Base-by-base conservation (phyloP, 2,113 vertebrate species). In the Lophotis ruficrista region DNA sequence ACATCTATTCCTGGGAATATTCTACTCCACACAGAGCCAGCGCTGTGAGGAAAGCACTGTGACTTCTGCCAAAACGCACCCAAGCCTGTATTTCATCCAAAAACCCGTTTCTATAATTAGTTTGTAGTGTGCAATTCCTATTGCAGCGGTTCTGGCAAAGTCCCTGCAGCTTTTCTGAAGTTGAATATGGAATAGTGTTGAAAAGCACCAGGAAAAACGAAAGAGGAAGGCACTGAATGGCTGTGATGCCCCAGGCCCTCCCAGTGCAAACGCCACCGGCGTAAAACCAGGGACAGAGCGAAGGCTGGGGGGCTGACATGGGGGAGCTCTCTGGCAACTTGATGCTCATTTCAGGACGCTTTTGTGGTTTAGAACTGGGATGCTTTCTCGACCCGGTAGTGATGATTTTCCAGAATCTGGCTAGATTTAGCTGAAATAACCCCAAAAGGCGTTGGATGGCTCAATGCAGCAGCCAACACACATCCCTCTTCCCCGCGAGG, bases 61-160 rank as follows among this genome's bases (percentile, higher is more conserved):
- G 17, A 1, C 35, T 65, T 13, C 70, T 94, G 95, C 96, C 94
- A 95, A 94, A 95, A 92, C 53, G 92, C 77, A 92, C 94, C 90
- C 92, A 71, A 92, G 89, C 69, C 91, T 78, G 65, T 69, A 79
- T 89, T 93, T 90, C 84, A 87, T 64, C 94, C 96, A 78, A 87
- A 95, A 89, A 53, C 48, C 60, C n/a, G 3, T 89, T 89, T 93
- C 95, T 96, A 87, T 94, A 76, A 96, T 94, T 93, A 94, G 78
- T 35, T 35, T n/a, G 80, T 12, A 84, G 89, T 51, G 89, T 56
- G 76, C 72, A 75, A 51, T 92, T 83, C 86, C 85, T 89, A 16
- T 48, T 56, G 72, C 96, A 97, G 94, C 8, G 64, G 83, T 87
- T 94, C 87, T 96, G 94, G 93, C 95, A 94, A 75, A 35, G 35